phyloP scores from a whole-genome alignment of 2,888 invertebrate species.

The Piscicola geometra region DNA sequence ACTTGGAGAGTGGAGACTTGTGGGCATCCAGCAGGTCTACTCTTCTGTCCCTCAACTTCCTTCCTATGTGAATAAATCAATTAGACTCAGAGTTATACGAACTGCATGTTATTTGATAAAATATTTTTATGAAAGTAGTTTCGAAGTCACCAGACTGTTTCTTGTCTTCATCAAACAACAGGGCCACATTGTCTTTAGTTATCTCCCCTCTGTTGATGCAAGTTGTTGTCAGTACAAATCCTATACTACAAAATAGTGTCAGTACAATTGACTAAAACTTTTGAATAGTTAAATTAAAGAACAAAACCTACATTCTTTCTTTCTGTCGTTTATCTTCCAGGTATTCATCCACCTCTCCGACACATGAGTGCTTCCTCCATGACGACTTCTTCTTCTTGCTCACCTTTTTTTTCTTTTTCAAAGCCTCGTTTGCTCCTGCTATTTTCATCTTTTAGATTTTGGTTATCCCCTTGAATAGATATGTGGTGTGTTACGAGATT shows the following conservation, averaged over 20 bases:
- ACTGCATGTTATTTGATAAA: no score
- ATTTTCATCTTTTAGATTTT: no score
- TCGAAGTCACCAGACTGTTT: neutral
- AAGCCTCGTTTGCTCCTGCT: no score
- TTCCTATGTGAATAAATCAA: no score
- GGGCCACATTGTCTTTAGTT: neutral
- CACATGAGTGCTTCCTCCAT: constrained; percentile 26
- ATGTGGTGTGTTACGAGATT: no score
- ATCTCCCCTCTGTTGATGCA: neutral
- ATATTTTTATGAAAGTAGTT: no score
- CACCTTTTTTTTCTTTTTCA: constrained; percentile 14
- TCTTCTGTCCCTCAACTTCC: neutral
- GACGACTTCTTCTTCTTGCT: constrained; percentile 31
- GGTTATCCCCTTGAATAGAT: no score
- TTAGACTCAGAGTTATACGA: no score
- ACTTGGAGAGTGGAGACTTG: neutral
- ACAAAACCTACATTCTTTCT: constrained; percentile 19
- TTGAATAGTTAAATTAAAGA: neutral
- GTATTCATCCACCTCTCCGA: constrained; percentile 15
- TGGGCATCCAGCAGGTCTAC: neutral
- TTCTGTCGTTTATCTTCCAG: constrained; percentile 15
- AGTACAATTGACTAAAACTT: no score
- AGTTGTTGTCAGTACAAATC: no score
- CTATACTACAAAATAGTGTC: neutral
- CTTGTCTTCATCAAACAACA: neutral